Evolutionary conservation across 2,797 vertebrate genomes (phyloP).

Genomic region (Coendou prehensilis): DNA sequence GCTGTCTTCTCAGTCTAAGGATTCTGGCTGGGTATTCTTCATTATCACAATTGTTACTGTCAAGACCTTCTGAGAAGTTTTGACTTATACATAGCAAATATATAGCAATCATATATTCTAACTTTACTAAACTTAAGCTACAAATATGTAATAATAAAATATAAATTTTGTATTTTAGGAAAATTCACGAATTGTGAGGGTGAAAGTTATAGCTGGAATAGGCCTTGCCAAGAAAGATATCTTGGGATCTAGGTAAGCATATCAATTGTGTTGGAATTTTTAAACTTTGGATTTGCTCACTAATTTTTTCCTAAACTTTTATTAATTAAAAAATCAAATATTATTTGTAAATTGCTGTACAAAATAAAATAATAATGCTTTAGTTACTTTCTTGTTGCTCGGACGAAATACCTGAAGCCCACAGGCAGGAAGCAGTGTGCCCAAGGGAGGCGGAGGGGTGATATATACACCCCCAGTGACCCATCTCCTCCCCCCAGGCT

Average conservation of each 20-base stretch:
- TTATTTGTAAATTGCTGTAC: constrained; percentile 42
- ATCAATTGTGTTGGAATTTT: constrained; percentile 38
- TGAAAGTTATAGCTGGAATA: constrained; percentile 95
- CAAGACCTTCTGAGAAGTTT: background rate
- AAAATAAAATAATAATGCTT: background rate
- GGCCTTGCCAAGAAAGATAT: constrained; percentile 98
- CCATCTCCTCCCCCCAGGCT: background rate
- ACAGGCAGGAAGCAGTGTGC: background rate
- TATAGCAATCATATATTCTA: background rate
- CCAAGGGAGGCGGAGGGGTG: background rate
- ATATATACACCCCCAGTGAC: background rate
- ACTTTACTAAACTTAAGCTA: background rate
- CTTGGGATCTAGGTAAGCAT: constrained; percentile 96
- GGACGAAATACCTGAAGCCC: background rate
- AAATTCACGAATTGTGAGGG: constrained; percentile 92
- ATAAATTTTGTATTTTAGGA: constrained; percentile 90
- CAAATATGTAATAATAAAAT: constrained; percentile 59
- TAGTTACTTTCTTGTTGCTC: background rate
- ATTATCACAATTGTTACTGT: background rate
- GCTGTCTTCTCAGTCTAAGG: background rate
- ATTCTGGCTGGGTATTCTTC: background rate
- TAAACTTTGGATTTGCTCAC: constrained; percentile 20
- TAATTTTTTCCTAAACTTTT: constrained; percentile 49
- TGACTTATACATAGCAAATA: background rate
- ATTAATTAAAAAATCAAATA: constrained; percentile 45